Conservation (phyloP, 30 jellyfish, hydroid and myxozoan genomes). For the Hydractinia symbiolongicarpus region DNA sequence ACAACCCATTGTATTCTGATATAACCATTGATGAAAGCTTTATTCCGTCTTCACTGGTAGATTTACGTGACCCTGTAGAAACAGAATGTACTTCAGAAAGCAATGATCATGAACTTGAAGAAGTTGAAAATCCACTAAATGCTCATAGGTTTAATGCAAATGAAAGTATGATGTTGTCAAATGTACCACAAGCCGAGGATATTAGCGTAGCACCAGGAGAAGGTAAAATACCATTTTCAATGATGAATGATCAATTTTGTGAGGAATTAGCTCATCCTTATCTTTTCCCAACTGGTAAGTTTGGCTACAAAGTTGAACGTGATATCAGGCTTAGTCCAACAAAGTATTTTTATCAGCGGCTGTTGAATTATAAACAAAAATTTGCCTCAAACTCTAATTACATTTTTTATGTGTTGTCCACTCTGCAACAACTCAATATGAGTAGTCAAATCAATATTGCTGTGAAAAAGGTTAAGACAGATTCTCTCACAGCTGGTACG, state of each 20-base stretch:
- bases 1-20: conserved; percentile 17
- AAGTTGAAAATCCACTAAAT: no score
- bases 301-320: conserved; percentile 11
- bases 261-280: conserved; percentile 29
- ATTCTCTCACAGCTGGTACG: neutral
- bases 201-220: conserved; percentile 29
- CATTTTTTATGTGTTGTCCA: conserved; percentile 17
- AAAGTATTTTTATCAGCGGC: no score
- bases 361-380: no score
- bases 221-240: neutral
- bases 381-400: neutral
- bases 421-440: conserved; percentile 21
- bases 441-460: conserved; percentile 20
- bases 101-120: no score
- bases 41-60: neutral
- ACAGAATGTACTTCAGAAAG: neutral
- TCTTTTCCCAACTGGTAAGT: conserved; percentile 29
- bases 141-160: no score
- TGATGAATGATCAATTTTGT: conserved; percentile 18
- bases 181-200: neutral
- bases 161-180: no score
- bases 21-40: neutral
- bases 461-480: conserved; percentile 12
- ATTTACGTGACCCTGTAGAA: neutral
- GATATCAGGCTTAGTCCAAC: no score